Evolutionary conservation across 2,888 invertebrate genomes (phyloP).

Genomic region (Andrena hattorfiana): DNA sequence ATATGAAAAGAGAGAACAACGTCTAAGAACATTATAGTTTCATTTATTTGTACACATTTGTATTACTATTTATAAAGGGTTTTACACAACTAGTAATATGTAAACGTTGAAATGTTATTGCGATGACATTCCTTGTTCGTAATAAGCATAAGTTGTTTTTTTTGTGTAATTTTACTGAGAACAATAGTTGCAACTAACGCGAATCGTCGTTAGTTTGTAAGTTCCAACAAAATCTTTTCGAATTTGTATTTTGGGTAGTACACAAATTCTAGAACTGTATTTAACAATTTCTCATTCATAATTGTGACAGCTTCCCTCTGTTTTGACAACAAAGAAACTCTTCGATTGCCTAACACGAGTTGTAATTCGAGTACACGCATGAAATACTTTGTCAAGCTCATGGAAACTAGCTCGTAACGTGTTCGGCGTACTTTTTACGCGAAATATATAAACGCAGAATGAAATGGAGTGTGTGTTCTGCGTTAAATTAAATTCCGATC

Average conservation of each 20-base stretch:
- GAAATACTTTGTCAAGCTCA: constrained; percentile 17
- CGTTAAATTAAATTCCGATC: constrained; percentile 4
- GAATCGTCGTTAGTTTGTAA: neutral
- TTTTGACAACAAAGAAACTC: neutral
- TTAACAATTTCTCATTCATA: neutral
- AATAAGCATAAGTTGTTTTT: constrained; percentile 1
- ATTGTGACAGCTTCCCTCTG: neutral
- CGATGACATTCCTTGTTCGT: neutral
- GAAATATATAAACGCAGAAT: no score
- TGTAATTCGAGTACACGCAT: constrained; percentile 34
- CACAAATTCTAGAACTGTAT: neutral
- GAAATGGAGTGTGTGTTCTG: no score
- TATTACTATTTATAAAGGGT: constrained; percentile 39
- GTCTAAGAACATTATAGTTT: constrained; percentile 43
- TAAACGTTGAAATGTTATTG: constrained; percentile 22
- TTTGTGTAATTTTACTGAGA: neutral
- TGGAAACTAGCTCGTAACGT: neutral
- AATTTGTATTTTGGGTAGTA: neutral
- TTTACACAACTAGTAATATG: constrained; percentile 35
- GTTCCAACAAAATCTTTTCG: neutral
- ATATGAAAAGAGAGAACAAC: neutral
- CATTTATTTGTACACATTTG: constrained; percentile 51
- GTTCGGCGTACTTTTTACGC: neutral
- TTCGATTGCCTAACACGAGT: neutral
- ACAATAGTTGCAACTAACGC: neutral